These are phyloP conservation scores for Myiothlypis chrysogaster DNA, from an alignment of 2,797 vertebrate genomes.

Conservation along the genomic window DNA sequence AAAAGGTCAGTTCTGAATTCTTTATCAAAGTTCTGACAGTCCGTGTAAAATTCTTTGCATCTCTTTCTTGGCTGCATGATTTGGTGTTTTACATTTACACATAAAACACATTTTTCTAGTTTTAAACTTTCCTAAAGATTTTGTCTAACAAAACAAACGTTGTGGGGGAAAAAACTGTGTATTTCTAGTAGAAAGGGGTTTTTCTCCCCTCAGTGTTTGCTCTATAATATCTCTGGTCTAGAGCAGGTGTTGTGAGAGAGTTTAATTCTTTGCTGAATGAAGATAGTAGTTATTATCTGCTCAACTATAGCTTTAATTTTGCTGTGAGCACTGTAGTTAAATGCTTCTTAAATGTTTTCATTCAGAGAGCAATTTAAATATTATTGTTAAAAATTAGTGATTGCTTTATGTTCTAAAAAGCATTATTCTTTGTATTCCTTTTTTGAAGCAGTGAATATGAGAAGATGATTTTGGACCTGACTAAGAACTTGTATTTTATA, in stretches of 20 bases:
- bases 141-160: background rate
- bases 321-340: background rate
- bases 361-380: background rate
- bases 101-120: background rate
- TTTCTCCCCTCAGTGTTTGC: background rate
- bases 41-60: background rate
- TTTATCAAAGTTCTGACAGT: background rate
- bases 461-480: background rate
- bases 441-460: background rate
- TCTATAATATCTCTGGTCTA: background rate
- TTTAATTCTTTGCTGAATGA: background rate
- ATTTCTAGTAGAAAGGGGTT: background rate
- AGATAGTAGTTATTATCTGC: background rate
- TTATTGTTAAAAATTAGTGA: background rate
- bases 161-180: accelerated
- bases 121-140: background rate
- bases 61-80: background rate
- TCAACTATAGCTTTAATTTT: background rate
- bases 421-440: background rate
- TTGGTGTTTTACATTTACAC: background rate
- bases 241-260: background rate
- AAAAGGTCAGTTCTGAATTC: background rate
- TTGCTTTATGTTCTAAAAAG: background rate
- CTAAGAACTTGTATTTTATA: background rate
- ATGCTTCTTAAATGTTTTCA: background rate